These are phyloP conservation scores for Caenorhabditis auriculariae DNA, from an alignment of 2,888 invertebrate species.

Conservation along the genomic window DNA sequence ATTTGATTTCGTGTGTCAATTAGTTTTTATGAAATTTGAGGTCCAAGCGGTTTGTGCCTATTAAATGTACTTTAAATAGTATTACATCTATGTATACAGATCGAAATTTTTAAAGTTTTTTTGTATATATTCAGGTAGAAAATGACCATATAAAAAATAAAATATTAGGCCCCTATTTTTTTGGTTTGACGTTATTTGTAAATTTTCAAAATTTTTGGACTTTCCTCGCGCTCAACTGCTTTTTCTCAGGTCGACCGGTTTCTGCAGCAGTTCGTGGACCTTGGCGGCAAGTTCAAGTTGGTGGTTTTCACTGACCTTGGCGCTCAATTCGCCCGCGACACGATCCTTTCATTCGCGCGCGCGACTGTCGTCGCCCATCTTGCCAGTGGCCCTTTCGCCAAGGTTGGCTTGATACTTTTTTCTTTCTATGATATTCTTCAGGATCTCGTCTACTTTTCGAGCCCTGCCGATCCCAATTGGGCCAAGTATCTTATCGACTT, in stretches of 20 bases:
- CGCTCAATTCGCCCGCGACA: slow-evolving; percentile 50
- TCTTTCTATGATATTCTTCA: not conserved
- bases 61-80: no score
- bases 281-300: slow-evolving; percentile 59
- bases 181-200: not conserved
- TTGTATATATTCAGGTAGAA: not conserved
- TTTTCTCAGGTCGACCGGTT: slow-evolving; percentile 51
- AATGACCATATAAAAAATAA: no score
- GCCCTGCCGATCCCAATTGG: slow-evolving; percentile 55
- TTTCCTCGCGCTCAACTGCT: no score
- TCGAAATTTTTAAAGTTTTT: not conserved
- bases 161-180: no score
- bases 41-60: no score
- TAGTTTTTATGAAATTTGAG: not conserved
- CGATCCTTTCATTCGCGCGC: slow-evolving; percentile 51
- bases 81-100: no score
- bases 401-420: slow-evolving; percentile 6
- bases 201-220: not conserved
- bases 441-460: slow-evolving; percentile 47
- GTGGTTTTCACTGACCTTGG: slow-evolving; percentile 56
- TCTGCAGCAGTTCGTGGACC: slow-evolving; percentile 47
- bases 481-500: slow-evolving; percentile 49
- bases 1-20: not conserved
- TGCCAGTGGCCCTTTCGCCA: slow-evolving; percentile 21
- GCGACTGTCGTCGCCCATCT: slow-evolving; percentile 48